Evolutionary conservation across 2,113 vertebrate genomes (phyloP).

Genomic region (Paradoxurus hermaphroditus): DNA sequence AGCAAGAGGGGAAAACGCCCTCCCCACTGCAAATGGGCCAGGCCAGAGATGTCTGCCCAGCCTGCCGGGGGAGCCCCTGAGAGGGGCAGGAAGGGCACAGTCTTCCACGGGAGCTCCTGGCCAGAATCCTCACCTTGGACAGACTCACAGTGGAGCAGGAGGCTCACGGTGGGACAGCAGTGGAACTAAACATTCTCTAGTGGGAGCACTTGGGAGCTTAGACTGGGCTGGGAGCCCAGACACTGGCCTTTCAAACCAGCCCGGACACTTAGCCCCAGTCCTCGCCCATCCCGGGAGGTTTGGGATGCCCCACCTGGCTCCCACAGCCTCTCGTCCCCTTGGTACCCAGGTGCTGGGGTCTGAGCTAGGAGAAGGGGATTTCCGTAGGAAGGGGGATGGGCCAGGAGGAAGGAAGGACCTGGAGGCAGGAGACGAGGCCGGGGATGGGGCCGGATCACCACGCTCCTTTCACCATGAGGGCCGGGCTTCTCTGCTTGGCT

Average conservation of each 20-base stretch:
- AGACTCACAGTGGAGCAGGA: neutral
- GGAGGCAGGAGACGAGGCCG: neutral
- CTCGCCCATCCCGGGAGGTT: neutral
- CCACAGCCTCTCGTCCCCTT: neutral
- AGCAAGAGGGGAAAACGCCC: neutral
- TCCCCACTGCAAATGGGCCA: neutral
- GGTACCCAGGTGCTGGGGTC: neutral
- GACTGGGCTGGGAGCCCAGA: neutral
- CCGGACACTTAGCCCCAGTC: neutral
- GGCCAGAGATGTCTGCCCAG: neutral
- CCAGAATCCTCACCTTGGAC: neutral
- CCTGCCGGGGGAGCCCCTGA: neutral
- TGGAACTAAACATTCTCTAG: neutral
- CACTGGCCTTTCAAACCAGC: neutral
- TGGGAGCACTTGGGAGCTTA: neutral
- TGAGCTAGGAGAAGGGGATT: neutral
- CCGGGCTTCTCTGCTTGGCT: neutral
- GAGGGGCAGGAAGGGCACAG: neutral
- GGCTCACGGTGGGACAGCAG: neutral
- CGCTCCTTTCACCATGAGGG: neutral
- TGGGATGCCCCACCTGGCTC: neutral
- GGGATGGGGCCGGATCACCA: neutral
- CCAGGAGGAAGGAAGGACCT: neutral
- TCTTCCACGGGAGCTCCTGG: neutral
- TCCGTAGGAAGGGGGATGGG: neutral